phyloP scores from a whole-genome alignment of 2,797 vertebrate genomes.

The Betta splendens region DNA sequence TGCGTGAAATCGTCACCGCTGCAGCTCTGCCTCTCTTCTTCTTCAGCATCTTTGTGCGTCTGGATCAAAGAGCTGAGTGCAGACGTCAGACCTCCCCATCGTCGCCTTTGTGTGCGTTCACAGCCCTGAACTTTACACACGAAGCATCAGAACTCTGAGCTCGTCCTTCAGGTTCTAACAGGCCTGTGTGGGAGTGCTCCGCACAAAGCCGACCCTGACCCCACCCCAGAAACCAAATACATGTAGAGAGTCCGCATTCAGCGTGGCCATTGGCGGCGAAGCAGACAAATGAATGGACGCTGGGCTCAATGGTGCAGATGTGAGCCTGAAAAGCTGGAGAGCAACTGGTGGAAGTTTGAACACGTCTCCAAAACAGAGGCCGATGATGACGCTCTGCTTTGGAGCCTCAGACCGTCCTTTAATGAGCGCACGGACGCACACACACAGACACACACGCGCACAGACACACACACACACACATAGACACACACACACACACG shows the following conservation, averaged over 20 bases:
- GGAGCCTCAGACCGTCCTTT: neutral
- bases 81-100: constrained; percentile 15
- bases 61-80: constrained; percentile 8
- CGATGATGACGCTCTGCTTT: constrained; percentile 32
- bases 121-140: constrained; percentile 21
- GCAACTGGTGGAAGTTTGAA: constrained; percentile 48
- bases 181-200: constrained; percentile 19
- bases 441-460: too few species aligned
- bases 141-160: constrained; percentile 2
- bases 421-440: constrained; percentile 24
- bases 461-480: too few species aligned
- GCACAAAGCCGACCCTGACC: neutral
- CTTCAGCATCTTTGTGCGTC: neutral
- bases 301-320: constrained; percentile 63
- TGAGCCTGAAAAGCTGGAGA: constrained; percentile 57
- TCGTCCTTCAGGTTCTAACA: constrained; percentile 47
- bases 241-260: constrained; percentile 11
- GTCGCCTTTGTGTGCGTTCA: constrained; percentile 15
- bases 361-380: constrained; percentile 32
- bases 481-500: too few species aligned
- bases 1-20: constrained; percentile 18
- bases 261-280: constrained; percentile 16
- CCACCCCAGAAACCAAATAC: constrained; percentile 1
- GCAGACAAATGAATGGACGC: constrained; percentile 26
- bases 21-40: constrained; percentile 20